Percentiles rank a stretch among this genome's conserved stretches.
These are phyloP conservation scores for Spilogale gracilis DNA, from an alignment of 2,113 vertebrate genomes.

Conservation along the genomic window DNA sequence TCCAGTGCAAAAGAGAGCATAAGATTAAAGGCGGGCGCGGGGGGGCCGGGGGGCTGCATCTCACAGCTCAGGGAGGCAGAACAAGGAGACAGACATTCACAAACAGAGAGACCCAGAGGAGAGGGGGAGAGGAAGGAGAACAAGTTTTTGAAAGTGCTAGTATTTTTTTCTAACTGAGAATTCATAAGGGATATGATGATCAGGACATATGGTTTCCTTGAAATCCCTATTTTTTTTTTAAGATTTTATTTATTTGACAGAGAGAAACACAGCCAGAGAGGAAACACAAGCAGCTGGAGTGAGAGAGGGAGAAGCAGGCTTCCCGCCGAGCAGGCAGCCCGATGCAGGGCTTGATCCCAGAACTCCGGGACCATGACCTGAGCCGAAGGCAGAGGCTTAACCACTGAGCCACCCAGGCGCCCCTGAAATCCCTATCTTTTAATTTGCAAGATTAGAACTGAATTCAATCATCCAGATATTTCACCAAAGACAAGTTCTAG, in stretches of 20 bases:
- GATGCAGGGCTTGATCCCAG: no score
- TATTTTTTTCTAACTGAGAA: neutral
- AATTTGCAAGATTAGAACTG: neutral
- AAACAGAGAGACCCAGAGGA: neutral
- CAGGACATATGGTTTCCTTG: neutral
- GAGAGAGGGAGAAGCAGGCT: no score
- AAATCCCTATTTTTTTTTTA: slow-evolving; percentile 18
- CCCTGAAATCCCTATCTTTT: slow-evolving; percentile 35
- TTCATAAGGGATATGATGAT: neutral
- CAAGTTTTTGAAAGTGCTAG: neutral
- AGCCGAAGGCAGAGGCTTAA: no score
- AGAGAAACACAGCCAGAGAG: no score
- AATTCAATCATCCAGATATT: slow-evolving; percentile 23
- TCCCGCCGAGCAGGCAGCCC: no score
- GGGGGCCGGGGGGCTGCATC: no score
- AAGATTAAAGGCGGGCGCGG: neutral
- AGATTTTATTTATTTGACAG: no score
- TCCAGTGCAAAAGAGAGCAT: neutral
- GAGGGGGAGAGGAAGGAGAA: neutral
- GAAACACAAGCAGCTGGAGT: no score
- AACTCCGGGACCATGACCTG: no score
- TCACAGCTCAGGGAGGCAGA: neutral
- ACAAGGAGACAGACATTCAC: neutral
- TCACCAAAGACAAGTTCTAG: slow-evolving; percentile 37
- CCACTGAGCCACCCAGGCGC: no score